A percentile compares a stretch with the other conserved stretches of the same genome.
Evolutionary conservation across 1,140 invertebrate genomes (phyloP).

Genomic region (Potamilus streckersoni): DNA sequence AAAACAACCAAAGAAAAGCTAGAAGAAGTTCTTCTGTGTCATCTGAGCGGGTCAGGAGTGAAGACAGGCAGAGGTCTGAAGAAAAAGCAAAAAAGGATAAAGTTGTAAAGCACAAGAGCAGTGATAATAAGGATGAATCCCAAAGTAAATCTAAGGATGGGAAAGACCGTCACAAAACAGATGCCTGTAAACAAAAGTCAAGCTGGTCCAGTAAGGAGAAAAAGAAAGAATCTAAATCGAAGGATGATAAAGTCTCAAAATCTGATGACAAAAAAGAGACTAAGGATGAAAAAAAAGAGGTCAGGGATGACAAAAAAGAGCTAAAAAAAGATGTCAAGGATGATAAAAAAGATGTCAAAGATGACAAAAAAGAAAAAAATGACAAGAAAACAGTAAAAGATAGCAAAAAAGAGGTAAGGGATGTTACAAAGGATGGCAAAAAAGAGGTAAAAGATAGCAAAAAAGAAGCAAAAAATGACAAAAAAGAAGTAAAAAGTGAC

Average conservation of each 20-base stretch:
- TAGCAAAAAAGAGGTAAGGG: conserved; percentile 7
- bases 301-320: conserved; percentile 12
- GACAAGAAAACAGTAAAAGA: neutral
- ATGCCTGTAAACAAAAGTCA: no score
- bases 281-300: conserved; percentile 11
- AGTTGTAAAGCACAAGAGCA: conserved; percentile 14
- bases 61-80: conserved; percentile 11
- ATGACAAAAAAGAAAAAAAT: conserved; percentile 6
- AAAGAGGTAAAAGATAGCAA: conserved; percentile 6
- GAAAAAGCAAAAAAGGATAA: conserved; percentile 21
- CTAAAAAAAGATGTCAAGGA: conserved; percentile 2
- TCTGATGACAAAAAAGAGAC: neutral
- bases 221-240: neutral
- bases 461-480: conserved; percentile 1
- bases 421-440: conserved; percentile 3
- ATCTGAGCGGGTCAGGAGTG: conserved; percentile 15
- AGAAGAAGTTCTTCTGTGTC: conserved; percentile 29
- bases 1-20: conserved; percentile 8
- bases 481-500: conserved; percentile 4
- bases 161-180: no score
- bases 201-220: no score
- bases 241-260: conserved; percentile 10
- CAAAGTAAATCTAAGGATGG: neutral
- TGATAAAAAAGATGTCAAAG: conserved; percentile 8
- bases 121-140: conserved; percentile 15